Conservation (phyloP, 2,113 vertebrate genomes). For the Ornithorhynchus anatinus region DNA sequence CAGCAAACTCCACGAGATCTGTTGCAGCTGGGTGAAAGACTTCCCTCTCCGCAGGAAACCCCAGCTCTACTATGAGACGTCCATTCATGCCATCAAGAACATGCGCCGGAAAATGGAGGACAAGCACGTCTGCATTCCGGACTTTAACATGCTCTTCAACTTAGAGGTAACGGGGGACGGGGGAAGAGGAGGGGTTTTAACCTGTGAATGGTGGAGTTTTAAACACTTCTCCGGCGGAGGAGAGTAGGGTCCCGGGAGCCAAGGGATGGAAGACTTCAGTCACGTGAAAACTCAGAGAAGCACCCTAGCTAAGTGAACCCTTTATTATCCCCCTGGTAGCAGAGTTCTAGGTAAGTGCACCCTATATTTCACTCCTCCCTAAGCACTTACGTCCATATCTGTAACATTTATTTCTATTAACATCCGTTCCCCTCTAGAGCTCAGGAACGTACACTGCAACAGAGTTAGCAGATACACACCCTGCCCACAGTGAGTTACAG, state of each 20-base stretch:
- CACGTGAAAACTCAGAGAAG: not conserved
- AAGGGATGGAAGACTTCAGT: not conserved
- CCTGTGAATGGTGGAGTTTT: fast-evolving
- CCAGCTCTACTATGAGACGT: constrained; percentile 93
- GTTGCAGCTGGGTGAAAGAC: constrained; percentile 92
- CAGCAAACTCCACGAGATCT: constrained; percentile 88
- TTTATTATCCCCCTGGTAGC: too few species aligned
- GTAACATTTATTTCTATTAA: too few species aligned
- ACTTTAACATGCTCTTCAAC: constrained; percentile 97
- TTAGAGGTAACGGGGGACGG: constrained; percentile 76
- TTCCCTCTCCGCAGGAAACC: constrained; percentile 86
- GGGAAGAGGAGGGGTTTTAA: not conserved
- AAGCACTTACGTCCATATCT: too few species aligned
- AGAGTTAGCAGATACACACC: too few species aligned
- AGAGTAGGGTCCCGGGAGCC: not conserved
- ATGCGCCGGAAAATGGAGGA: constrained; percentile 99
- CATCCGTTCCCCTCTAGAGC: too few species aligned
- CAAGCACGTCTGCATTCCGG: constrained; percentile 96
- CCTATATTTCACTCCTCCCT: too few species aligned
- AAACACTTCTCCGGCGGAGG: not conserved
- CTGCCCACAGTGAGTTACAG: too few species aligned
- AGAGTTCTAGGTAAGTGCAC: too few species aligned
- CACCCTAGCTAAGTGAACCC: too few species aligned
- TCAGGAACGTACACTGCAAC: too few species aligned
- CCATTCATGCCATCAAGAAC: constrained; percentile 99